Percentiles rank a stretch among this genome's conserved stretches.
Evolutionary conservation across 2,888 invertebrate species (phyloP).

Genomic region (Drosophila demipolita): DNA sequence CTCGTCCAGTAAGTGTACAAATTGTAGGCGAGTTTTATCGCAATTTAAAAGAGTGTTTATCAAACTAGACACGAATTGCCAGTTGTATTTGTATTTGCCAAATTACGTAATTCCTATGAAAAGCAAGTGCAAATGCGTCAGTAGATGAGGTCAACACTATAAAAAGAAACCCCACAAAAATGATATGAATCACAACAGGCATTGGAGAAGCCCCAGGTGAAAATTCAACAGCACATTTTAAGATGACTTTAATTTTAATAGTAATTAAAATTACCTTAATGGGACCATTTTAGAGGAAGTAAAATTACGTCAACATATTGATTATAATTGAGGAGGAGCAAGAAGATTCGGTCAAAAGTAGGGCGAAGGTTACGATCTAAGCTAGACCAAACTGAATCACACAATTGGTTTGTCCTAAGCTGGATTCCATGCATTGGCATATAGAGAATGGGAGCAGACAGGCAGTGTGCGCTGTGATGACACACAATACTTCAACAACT

Average conservation of each 20-base stretch:
- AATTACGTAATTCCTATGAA: neutral
- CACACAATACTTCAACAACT: neutral
- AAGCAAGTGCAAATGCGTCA: neutral
- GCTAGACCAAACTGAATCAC: neutral
- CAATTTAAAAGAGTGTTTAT: neutral
- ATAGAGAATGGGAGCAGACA: neutral
- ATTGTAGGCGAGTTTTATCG: neutral
- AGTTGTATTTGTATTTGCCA: neutral
- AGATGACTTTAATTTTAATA: neutral
- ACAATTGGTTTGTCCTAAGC: neutral
- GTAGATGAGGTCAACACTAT: neutral
- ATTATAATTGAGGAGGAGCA: neutral
- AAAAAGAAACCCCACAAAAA: neutral
- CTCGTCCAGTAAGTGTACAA: slow-evolving; percentile 89
- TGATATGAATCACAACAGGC: neutral
- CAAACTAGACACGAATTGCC: neutral
- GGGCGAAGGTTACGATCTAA: neutral
- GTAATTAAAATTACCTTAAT: neutral
- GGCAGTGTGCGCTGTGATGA: too few species aligned
- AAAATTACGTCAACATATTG: neutral
- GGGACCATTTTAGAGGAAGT: too few species aligned
- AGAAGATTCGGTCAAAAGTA: neutral
- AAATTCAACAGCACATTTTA: neutral
- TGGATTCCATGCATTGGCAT: neutral
- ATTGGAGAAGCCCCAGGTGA: neutral